Evolutionary conservation across 2,797 vertebrate genomes (phyloP).

Genomic region (Anguilla marmorata): DNA sequence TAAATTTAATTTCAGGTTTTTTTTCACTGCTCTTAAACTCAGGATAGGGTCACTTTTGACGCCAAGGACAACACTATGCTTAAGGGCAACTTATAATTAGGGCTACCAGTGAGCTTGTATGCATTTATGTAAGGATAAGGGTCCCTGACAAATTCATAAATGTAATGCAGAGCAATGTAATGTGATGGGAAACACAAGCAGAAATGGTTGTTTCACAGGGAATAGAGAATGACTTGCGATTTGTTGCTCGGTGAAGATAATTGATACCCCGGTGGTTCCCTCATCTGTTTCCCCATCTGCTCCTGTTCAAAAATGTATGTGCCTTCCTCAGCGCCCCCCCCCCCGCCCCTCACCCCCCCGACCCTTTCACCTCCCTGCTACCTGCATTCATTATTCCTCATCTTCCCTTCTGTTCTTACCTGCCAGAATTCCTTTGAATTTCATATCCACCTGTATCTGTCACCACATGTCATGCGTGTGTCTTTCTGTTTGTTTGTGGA

Average conservation of each 20-base stretch:
- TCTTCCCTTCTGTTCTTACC: neutral
- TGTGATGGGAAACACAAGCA: neutral
- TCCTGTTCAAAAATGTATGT: constrained; percentile 52
- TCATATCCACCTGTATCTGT: constrained; percentile 42
- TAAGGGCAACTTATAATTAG: too few species aligned
- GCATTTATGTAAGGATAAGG: neutral
- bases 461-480: neutral
- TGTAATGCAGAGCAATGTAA: neutral
- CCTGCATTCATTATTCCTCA: constrained; percentile 30
- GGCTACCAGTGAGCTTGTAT: too few species aligned
- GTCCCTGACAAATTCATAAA: neutral
- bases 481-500: constrained; percentile 28
- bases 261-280: constrained; percentile 55
- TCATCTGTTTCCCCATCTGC: constrained; percentile 64
- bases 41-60: too few species aligned
- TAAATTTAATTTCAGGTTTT: too few species aligned
- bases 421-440: constrained; percentile 31
- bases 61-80: too few species aligned
- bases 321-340: constrained; percentile 32
- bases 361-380: constrained; percentile 42
- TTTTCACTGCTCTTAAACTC: too few species aligned
- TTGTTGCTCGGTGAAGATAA: constrained; percentile 53
- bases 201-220: neutral
- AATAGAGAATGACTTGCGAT: constrained; percentile 19
- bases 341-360: constrained; percentile 33